Percentiles rank a stretch among this genome's conserved stretches.
Conservation (phyloP, 2,888 invertebrate species). For the Erannis defoliaria region DNA sequence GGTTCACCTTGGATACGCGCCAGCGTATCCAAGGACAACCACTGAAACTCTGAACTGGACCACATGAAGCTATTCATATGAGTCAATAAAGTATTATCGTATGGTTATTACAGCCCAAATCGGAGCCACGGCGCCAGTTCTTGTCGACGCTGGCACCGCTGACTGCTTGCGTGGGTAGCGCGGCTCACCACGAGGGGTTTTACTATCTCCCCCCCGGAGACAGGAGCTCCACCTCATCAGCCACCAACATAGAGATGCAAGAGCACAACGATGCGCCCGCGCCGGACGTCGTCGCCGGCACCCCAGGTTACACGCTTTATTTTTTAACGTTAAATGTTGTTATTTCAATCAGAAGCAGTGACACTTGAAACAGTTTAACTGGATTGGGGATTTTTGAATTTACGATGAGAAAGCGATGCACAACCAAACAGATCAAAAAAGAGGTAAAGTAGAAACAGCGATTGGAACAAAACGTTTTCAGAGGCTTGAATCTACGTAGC, state of each 20-base stretch:
- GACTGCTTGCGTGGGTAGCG: constrained; percentile 90
- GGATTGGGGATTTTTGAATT: background rate
- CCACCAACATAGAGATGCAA: constrained; percentile 88
- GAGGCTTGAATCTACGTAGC: too few species aligned
- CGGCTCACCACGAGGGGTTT: constrained; percentile 80
- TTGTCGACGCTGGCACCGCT: constrained; percentile 92
- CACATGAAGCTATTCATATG: too few species aligned
- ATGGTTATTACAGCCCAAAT: too few species aligned
- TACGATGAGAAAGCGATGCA: too few species aligned
- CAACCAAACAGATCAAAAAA: too few species aligned
- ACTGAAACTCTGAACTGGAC: too few species aligned
- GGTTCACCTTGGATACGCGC: too few species aligned
- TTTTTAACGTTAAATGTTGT: too few species aligned
- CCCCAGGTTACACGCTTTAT: constrained; percentile 87
- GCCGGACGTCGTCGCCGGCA: constrained; percentile 93
- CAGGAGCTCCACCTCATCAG: constrained; percentile 86
- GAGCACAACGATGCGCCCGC: constrained; percentile 86
- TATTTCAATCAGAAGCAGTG: background rate
- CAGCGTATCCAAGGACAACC: too few species aligned
- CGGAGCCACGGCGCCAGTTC: constrained; percentile 92
- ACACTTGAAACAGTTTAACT: background rate
- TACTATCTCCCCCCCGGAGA: constrained; percentile 87
- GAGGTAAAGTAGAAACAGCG: too few species aligned
- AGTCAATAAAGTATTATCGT: too few species aligned
- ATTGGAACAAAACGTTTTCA: too few species aligned